Base-by-base conservation (phyloP, 2,888 invertebrate species). In the Euplagia quadripunctaria region DNA sequence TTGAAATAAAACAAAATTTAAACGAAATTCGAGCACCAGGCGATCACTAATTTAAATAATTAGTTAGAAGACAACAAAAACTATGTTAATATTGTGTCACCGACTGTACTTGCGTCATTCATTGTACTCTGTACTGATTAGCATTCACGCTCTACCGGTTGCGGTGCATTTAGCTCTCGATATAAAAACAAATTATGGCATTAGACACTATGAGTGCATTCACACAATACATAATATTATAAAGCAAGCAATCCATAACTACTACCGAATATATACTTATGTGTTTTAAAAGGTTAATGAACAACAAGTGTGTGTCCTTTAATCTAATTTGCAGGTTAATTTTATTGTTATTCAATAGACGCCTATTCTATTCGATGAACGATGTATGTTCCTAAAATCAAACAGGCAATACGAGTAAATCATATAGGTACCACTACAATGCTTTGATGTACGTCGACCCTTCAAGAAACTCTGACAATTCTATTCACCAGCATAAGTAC, bases 111-210 rank as follows among this genome's bases (percentile, higher is more conserved):
- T 41, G 70, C 73, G 74, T 81, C 77, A 77, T 84, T 82, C 83
- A 87, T 86, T 86, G 86, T 87, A 84, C 79, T 83, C 83, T 74
- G 68, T 85, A 84, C 84, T 89, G 84, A 91, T 91, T 91, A 89
- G 86, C 85, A 85, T 86, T 85, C 84, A 85, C 75, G 83, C 83
- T 83, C 80, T 78, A 79, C 77, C 79, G 81, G 77, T 76, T 58
- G 68, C 68, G 74, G 72, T 78, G 80, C 84, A 74, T 78, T 82
- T 79, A 79, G 68, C 75, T 79, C 70, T 77, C 75, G 75, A 82
- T 81, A 81, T 81, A 77, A 82, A 80, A 82, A 82, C 72, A 76
- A 80, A 79, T 77, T 79, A 82, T 78, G 77, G 70, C 77, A 67
- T 69, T 75, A 77, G 63, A 77, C 67, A 74, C 73, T 68, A 72